These are phyloP conservation scores for Aphrophora alni DNA, from an alignment of 2,888 invertebrate species.

Conservation along the genomic window DNA sequence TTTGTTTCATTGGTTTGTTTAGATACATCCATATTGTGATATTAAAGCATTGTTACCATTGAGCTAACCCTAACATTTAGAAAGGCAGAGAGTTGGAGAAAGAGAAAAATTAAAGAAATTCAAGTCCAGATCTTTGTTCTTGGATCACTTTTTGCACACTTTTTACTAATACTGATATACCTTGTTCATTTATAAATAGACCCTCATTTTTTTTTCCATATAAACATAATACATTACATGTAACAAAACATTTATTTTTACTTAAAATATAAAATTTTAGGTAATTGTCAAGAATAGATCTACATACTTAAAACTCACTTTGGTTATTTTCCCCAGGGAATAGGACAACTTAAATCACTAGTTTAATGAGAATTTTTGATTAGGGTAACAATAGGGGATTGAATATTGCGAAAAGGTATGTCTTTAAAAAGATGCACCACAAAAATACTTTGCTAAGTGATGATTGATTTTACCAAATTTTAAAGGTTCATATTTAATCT, in stretches of 20 bases:
- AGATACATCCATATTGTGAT: constrained; percentile 6
- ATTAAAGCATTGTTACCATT: constrained; percentile 37
- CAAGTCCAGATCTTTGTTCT: not conserved
- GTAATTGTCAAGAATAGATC: not conserved
- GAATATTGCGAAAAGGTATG: no score
- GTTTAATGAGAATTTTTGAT: no score
- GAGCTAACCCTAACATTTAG: not conserved
- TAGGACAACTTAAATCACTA: no score
- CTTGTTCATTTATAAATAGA: not conserved
- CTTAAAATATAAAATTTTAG: not conserved
- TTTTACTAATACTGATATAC: not conserved
- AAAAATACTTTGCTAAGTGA: no score
- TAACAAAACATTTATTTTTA: no score
- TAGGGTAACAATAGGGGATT: no score
- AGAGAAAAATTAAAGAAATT: not conserved
- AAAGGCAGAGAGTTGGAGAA: not conserved
- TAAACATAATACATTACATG: no score
- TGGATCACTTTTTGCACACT: not conserved
- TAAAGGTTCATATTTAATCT: no score
- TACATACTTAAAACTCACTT: not conserved
- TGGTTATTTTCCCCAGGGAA: no score
- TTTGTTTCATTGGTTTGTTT: constrained; percentile 30
- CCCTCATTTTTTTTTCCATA: not conserved
- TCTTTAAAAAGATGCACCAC: no score
- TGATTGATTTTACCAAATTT: no score